phyloP scores from a whole-genome alignment of 2,797 vertebrate genomes.

The Triplophysa bombifrons region DNA sequence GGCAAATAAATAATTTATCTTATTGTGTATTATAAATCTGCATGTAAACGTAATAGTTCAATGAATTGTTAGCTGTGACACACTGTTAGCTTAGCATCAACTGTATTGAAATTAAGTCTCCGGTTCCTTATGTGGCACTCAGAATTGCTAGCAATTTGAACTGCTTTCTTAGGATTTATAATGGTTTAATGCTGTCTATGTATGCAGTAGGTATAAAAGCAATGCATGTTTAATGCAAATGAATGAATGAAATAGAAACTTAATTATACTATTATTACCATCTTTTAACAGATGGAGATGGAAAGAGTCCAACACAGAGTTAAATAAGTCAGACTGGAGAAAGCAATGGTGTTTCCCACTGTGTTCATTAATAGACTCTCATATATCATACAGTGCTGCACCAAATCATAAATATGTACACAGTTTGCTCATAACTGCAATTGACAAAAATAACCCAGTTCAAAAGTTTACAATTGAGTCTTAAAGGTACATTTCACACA shows the following conservation, averaged over 20 bases:
- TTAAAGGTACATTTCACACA: too few relatives aligned
- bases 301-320: neutral
- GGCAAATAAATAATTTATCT: too few relatives aligned
- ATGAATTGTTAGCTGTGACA: too few relatives aligned
- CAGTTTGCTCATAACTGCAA: too few relatives aligned
- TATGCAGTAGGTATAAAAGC: neutral
- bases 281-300: constrained; percentile 18
- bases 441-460: too few relatives aligned
- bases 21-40: too few relatives aligned
- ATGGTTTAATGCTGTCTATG: neutral
- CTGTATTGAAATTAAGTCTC: too few relatives aligned
- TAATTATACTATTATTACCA: neutral
- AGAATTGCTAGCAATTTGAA: too few relatives aligned
- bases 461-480: too few relatives aligned
- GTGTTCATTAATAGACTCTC: neutral
- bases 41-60: too few relatives aligned
- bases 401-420: neutral
- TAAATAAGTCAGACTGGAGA: neutral
- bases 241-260: neutral
- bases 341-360: neutral
- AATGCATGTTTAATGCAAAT: neutral
- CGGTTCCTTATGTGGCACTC: too few relatives aligned
- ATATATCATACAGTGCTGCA: neutral
- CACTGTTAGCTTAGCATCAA: too few relatives aligned
- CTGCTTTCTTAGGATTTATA: neutral